Evolutionary conservation across 1,140 invertebrate species (phyloP).

Genomic region (Wasmannia auropunctata): DNA sequence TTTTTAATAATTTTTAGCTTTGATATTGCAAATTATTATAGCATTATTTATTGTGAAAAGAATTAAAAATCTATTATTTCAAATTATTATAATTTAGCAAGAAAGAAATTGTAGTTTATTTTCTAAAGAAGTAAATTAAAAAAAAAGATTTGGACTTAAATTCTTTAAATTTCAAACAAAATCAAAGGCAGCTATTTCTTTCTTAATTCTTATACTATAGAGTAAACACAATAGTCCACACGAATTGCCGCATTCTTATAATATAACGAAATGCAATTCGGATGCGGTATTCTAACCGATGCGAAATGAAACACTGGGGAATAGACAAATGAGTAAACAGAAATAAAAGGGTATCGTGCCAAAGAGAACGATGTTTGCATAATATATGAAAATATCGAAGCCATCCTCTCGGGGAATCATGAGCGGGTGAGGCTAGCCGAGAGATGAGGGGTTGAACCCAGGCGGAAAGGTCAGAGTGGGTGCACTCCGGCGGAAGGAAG

Average conservation of each 20-base stretch:
- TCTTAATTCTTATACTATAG: neutral
- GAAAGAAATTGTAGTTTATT: neutral
- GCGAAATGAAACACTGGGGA: neutral
- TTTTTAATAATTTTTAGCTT: neutral
- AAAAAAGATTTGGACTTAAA: neutral
- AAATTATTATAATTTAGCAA: neutral
- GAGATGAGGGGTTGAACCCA: neutral
- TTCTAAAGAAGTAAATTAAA: neutral
- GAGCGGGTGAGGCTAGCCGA: conserved; percentile 23
- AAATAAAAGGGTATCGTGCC: neutral
- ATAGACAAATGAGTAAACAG: conserved; percentile 23
- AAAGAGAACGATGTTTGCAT: conserved; percentile 62
- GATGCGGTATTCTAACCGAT: neutral
- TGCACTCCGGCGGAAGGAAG: conserved; percentile 37
- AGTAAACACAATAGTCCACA: neutral
- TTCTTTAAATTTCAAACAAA: neutral
- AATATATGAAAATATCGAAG: conserved; percentile 74
- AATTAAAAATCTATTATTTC: neutral
- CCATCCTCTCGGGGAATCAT: conserved; percentile 53
- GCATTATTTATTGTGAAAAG: neutral
- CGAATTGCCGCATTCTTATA: neutral
- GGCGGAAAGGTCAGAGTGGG: conserved; percentile 34
- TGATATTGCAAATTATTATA: neutral
- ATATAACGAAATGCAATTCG: conserved; percentile 17
- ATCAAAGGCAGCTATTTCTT: neutral